phyloP scores from a whole-genome alignment of 2,888 invertebrate species.

The Dynastes tityus region DNA sequence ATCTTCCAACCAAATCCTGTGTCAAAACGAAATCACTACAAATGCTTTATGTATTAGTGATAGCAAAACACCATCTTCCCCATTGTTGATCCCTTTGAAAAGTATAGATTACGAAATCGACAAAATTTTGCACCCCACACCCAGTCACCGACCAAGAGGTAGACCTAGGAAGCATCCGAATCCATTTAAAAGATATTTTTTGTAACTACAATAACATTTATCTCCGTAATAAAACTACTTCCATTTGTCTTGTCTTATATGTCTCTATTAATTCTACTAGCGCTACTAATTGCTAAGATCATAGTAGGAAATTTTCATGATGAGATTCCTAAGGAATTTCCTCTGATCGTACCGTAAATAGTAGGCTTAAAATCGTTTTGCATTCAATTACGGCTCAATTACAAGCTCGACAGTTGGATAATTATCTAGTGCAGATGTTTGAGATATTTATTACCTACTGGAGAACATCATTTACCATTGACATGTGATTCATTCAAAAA shows the following conservation, averaged over 20 bases:
- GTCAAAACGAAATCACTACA: not conserved
- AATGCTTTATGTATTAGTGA: not conserved
- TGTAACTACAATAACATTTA: not conserved
- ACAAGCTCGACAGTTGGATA: too few species aligned
- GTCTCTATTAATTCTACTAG: too few species aligned
- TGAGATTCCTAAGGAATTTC: not conserved
- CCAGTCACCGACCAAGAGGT: not conserved
- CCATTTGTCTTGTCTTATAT: too few species aligned
- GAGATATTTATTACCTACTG: not conserved
- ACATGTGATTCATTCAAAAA: not conserved
- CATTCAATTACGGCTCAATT: not conserved
- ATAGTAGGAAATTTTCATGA: not conserved
- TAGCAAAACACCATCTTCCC: not conserved
- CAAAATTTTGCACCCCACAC: slow-evolving; percentile 12
- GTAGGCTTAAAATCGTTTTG: not conserved
- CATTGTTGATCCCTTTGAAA: not conserved
- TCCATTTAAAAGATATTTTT: not conserved
- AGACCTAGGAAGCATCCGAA: slow-evolving; percentile 12
- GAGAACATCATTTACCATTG: not conserved
- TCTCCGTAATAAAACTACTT: too few species aligned
- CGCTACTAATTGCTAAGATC: too few species aligned
- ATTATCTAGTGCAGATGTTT: too few species aligned
- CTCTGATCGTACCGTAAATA: not conserved
- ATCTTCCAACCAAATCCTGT: not conserved
- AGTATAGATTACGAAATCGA: slow-evolving; percentile 19